Evolutionary conservation across 2,797 vertebrate species (phyloP).

Genomic region (Schizopygopsis malacanthus): DNA sequence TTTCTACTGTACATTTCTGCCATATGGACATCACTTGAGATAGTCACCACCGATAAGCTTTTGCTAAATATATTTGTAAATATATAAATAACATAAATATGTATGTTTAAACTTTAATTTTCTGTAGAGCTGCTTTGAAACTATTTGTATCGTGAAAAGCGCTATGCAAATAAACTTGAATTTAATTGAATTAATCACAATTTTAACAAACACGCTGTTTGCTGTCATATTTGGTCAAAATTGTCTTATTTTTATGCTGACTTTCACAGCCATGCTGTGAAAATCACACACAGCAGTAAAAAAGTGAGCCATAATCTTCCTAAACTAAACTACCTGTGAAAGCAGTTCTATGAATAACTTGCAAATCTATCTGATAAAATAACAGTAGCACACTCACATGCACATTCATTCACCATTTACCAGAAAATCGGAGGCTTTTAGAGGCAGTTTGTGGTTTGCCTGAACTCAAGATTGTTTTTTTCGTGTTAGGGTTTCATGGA

Average conservation of each 20-base stretch:
- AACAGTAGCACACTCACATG: background rate
- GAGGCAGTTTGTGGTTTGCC: constrained; percentile 29
- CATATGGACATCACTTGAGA: too few species aligned
- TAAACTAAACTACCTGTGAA: constrained; percentile 6
- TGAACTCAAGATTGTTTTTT: constrained; percentile 18
- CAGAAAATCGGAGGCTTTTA: constrained; percentile 21
- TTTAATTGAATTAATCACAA: background rate
- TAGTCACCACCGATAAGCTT: too few species aligned
- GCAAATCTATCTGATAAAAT: constrained; percentile 3
- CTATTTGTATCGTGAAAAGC: too few species aligned
- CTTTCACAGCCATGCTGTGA: background rate
- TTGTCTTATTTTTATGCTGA: background rate
- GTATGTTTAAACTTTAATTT: too few species aligned
- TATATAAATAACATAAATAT: too few species aligned
- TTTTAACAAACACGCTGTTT: background rate
- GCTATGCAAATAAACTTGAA: too few species aligned
- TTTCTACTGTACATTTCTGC: too few species aligned
- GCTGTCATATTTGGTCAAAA: background rate
- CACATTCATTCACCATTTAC: background rate
- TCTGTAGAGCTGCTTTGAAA: too few species aligned
- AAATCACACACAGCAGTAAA: background rate
- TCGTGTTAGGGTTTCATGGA: constrained; percentile 11
- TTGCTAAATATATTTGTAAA: too few species aligned
- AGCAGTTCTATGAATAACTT: background rate
- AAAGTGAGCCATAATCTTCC: background rate